Evolutionary conservation across 2,888 invertebrate species (phyloP), one percentile per base, ranked within the genome.

Genomic region (Stenotaenia linearis): DNA sequence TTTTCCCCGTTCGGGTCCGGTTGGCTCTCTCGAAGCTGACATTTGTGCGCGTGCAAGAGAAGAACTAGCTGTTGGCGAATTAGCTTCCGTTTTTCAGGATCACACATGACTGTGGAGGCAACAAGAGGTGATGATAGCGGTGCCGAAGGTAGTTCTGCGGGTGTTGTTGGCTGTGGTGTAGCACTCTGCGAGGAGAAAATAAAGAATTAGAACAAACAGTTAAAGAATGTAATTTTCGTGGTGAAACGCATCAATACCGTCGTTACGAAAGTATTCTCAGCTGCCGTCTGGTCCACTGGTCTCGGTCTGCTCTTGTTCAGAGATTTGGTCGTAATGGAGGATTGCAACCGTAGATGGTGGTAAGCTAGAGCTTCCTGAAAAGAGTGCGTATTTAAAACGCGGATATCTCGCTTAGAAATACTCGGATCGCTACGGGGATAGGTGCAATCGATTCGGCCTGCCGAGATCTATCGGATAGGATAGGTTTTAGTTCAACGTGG

Each of bases 1-100:
- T 91, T 89, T 85, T 94, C 94, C 69, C 94, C 94, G 83, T 90
- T 90, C 83, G n/a, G n/a, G n/a, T n/a, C n/a, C n/a, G 92, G 92
- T 85, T 94, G 93, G 82, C 91, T 93, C 88, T 99, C 98, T 69
- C 98, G 90, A 77, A 97, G 90, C 88, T 98, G 97, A 88, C 99
- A 99, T 88, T 98, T 98, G 88, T 99, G 98, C 81, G 99, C 99
- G 88, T 99, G 99, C 76, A 99, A 89, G 80, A 99, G 88, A 75
- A 99, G 88, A 83, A 99, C 97, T 79, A 99, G 88, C 85, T 99
- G 99, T 86, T 99, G 98, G 86, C 99, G 99, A 82, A 99, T 99
- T 74, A 99, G 90, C 86, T 97, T 98, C 80, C 98, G 90, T 85
- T 99, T 98, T 87, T 99, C 98, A 12, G 98, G 96, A 88, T 97